These are phyloP conservation scores for Pygoscelis antarcticus DNA, from an alignment of 2,113 vertebrate genomes.

Conservation along the genomic window DNA sequence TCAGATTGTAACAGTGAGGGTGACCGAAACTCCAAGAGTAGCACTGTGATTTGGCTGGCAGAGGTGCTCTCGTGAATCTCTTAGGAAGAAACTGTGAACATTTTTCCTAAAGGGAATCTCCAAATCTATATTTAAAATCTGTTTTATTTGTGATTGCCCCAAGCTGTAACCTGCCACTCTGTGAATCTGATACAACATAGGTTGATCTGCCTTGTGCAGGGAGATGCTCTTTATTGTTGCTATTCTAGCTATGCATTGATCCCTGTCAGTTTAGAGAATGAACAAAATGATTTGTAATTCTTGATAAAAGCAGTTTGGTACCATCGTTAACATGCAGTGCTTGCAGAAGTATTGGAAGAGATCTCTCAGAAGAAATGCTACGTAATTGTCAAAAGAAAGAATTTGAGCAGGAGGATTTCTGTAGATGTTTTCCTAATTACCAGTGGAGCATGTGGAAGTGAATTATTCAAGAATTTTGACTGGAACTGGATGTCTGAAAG, in stretches of 20 bases:
- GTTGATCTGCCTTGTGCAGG: background rate
- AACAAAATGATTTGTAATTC: background rate
- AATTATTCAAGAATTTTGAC: background rate
- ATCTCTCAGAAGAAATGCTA: background rate
- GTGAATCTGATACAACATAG: background rate
- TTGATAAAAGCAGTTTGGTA: background rate
- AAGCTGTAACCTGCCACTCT: background rate
- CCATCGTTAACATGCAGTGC: background rate
- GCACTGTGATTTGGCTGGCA: background rate
- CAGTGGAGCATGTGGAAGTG: background rate
- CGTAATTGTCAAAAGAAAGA: background rate
- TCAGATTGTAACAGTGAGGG: background rate
- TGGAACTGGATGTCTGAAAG: background rate
- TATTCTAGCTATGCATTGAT: background rate
- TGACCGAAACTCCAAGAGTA: background rate
- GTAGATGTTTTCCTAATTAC: background rate
- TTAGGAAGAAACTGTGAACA: background rate
- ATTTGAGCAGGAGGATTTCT: background rate
- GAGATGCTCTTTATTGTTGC: background rate
- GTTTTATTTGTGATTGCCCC: background rate
- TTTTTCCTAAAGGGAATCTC: background rate
- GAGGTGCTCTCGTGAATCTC: background rate
- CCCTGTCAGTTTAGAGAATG: background rate
- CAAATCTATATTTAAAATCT: background rate
- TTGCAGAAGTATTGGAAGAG: background rate